These are phyloP conservation scores for Drosophila buzzatii DNA, from an alignment of 2,888 invertebrate species.

Conservation along the genomic window DNA sequence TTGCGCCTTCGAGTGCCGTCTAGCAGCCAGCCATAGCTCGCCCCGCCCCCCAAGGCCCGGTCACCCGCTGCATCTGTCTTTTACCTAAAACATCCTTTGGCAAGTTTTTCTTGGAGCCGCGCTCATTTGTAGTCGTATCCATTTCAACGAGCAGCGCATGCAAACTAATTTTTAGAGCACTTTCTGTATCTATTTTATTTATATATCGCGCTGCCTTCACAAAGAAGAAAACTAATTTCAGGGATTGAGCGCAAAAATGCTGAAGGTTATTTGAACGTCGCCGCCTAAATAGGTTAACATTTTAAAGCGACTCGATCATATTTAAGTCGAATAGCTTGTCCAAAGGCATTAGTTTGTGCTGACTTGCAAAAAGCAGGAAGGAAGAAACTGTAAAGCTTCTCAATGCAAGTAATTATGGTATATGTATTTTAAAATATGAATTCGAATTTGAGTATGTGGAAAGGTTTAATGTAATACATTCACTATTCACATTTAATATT, in stretches of 20 bases:
- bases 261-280: neutral
- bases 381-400: no score
- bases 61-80: neutral
- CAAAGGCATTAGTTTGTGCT: neutral
- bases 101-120: conserved; percentile 47
- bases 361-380: no score
- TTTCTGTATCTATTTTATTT: conserved; percentile 51
- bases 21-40: conserved; percentile 25
- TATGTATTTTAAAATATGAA: no score
- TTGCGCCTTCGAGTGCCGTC: conserved; percentile 73
- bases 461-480: no score
- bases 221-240: neutral
- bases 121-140: conserved; percentile 72
- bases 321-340: no score
- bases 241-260: neutral
- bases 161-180: conserved; percentile 73
- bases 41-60: neutral
- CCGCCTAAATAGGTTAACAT: conserved; percentile 2
- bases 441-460: no score
- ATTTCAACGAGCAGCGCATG: conserved; percentile 68
- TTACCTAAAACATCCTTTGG: conserved; percentile 55
- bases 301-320: neutral
- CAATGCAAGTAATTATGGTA: no score
- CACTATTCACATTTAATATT: no score
- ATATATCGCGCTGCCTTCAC: conserved; percentile 18